Conservation (phyloP, 2,888 invertebrate species). For the Metellina segmentata region DNA sequence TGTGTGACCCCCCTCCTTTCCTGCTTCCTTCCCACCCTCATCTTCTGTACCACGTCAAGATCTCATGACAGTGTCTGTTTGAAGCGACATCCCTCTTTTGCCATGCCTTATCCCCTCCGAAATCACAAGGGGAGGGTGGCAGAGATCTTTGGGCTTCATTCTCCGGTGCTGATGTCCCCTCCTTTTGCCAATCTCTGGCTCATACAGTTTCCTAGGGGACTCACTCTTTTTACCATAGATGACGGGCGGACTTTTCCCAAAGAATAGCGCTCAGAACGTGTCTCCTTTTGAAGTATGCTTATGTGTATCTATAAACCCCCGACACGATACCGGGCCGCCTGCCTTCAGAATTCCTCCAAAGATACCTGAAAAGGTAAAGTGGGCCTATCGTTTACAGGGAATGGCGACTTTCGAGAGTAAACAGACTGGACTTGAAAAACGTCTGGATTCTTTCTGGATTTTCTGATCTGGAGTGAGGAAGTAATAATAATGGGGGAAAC, state of each 20-base stretch:
- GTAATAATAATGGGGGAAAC: conserved; percentile 33
- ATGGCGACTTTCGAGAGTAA: conserved; percentile 49
- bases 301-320: background rate
- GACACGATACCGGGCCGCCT: conserved; percentile 52
- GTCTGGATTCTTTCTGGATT: conserved; percentile 27
- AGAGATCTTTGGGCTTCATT: conserved; percentile 25
- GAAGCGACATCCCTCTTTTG: conserved; percentile 54
- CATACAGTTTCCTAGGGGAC: conserved; percentile 47
- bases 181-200: conserved; percentile 21
- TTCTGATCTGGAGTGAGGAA: conserved; percentile 55
- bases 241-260: conserved; percentile 41
- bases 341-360: conserved; percentile 5
- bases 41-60: conserved; percentile 60
- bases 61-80: conserved; percentile 71
- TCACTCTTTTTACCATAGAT: conserved; percentile 10
- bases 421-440: conserved; percentile 37
- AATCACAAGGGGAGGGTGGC: conserved; percentile 51
- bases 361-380: conserved; percentile 68
- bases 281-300: conserved; percentile 58
- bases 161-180: background rate
- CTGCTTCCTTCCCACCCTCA: conserved; percentile 6
- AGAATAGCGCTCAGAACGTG: conserved; percentile 42
- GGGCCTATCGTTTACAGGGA: conserved; percentile 69
- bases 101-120: conserved; percentile 59
- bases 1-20: conserved; percentile 8